A percentile compares a stretch with the other conserved stretches of the same genome.
phyloP scores from a whole-genome alignment of 2,888 invertebrate species.

The Parascotia fuliginaria region DNA sequence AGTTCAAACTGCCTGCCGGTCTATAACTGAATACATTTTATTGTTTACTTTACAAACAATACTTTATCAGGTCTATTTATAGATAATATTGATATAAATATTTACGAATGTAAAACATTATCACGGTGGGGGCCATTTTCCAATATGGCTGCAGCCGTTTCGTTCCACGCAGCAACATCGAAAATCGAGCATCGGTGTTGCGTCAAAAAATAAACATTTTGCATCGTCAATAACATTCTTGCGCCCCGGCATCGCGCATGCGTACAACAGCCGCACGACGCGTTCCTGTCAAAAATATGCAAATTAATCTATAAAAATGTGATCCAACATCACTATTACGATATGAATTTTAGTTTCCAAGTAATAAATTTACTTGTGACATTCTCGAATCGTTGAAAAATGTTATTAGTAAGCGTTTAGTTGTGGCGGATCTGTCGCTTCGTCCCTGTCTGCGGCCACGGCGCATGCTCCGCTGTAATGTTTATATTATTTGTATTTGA shows the following conservation, averaged over 20 bases:
- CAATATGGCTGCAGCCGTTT: conserved; percentile 45
- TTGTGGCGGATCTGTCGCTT: conserved; percentile 44
- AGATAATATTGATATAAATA: conserved; percentile 15
- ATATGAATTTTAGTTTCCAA: conserved; percentile 57
- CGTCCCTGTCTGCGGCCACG: conserved; percentile 71
- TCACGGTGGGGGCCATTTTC: conserved; percentile 30
- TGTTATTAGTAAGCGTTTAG: conserved; percentile 42
- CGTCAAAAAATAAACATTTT: conserved; percentile 81
- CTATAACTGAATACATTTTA: conserved; percentile 71
- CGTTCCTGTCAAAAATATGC: conserved; percentile 82
- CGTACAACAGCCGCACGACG: conserved; percentile 54
- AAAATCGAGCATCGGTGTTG: conserved; percentile 60
- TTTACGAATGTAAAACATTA: conserved; percentile 5
- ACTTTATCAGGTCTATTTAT: conserved; percentile 18
- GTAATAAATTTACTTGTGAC: conserved; percentile 44
- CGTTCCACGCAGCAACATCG: conserved; percentile 40
- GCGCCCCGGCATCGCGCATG: conserved; percentile 68
- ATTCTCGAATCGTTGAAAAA: conserved; percentile 35
- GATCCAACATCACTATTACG: conserved; percentile 66
- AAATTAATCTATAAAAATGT: conserved; percentile 82
- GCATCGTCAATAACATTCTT: conserved; percentile 82
- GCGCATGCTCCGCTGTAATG: conserved; percentile 84
- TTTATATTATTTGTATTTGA: conserved; percentile 87
- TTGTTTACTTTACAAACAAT: conserved; percentile 56
- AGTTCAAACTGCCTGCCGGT: conserved; percentile 64